Evolutionary conservation across 2,888 invertebrate species (phyloP).

Genomic region (Platycnemis pennipes): DNA sequence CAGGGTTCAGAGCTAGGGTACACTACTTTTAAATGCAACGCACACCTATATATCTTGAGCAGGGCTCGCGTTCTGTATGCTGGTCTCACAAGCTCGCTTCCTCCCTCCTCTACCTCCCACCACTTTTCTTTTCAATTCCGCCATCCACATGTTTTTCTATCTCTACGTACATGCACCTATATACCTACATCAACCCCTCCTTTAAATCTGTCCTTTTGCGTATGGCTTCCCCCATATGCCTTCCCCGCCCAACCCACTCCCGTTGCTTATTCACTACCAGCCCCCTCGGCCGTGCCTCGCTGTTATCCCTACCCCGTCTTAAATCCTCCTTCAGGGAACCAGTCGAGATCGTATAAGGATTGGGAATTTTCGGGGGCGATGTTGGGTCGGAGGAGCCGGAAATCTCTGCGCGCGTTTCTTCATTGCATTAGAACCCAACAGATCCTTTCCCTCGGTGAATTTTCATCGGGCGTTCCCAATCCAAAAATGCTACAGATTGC

Average conservation of each 20-base stretch:
- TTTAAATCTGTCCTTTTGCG: background rate
- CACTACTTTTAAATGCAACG: background rate
- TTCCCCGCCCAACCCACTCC: background rate
- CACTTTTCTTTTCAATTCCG: background rate
- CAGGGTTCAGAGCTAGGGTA: background rate
- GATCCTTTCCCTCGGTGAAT: background rate
- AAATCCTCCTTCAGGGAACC: conserved; percentile 10
- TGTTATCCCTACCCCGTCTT: background rate
- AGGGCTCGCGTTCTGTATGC: background rate
- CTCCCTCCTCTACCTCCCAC: background rate
- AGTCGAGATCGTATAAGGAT: background rate
- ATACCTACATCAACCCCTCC: background rate
- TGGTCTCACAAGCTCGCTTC: background rate
- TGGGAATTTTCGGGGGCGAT: background rate
- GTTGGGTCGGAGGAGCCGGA: background rate
- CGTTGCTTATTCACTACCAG: background rate
- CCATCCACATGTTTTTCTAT: background rate
- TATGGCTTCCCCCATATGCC: too few relatives aligned
- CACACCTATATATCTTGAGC: background rate
- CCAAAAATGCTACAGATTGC: background rate
- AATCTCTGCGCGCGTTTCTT: too few relatives aligned
- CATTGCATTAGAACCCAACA: background rate
- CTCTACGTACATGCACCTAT: background rate
- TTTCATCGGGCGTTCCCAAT: background rate
- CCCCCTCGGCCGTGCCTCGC: background rate